Base-by-base conservation (phyloP, 2,113 vertebrate genomes). In the Dendropsophus ebraccatus region DNA sequence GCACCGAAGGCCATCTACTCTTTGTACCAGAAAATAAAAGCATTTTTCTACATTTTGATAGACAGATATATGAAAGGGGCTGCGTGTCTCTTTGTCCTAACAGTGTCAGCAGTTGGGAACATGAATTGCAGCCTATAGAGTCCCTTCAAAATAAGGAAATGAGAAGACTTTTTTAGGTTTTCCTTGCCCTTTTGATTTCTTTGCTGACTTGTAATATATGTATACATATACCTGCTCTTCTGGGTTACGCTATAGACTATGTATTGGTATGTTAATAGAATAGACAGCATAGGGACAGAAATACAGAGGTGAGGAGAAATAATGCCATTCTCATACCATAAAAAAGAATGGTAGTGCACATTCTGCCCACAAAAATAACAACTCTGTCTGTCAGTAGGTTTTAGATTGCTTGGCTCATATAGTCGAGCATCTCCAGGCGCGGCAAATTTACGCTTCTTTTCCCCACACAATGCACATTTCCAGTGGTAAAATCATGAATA, bases 401-500 rank as follows among this genome's bases (percentile, higher is more conserved):
- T 69, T 69, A 50, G 74, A 78, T 74, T 78, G 47, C 35, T 52
- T 16, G 52, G 52, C 49, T 87, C 78, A 87, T 74, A 74, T 74
- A 69, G 69, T 62, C 75, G 52, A 84, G 65, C 32, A 49, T 74
- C 82, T 81, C 41, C 78, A n/a, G 41, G 54, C 49, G 74, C 67
- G 72, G 54, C 37, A 87, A 86, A 81, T 81, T 58, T 81, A 81
- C 69, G 41, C 69, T 81, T 81, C 37, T 87, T 74, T 74, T 86
- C 17, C 85, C 60, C 67, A 49, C 77, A 81, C 69, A 74, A 50
- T 74, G 69, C 52, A 87, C 85, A 49, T 81, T 81, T 87, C 30
- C 52, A 81, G 67, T 32, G 78, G 77, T 81, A 81, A 74, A 87
- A 87, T 74, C 85, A 87, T 87, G 84, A 87, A 87, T 87, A 87